Conservation (phyloP, 2,113 vertebrate species). For the Lichenostomus cassidix region DNA sequence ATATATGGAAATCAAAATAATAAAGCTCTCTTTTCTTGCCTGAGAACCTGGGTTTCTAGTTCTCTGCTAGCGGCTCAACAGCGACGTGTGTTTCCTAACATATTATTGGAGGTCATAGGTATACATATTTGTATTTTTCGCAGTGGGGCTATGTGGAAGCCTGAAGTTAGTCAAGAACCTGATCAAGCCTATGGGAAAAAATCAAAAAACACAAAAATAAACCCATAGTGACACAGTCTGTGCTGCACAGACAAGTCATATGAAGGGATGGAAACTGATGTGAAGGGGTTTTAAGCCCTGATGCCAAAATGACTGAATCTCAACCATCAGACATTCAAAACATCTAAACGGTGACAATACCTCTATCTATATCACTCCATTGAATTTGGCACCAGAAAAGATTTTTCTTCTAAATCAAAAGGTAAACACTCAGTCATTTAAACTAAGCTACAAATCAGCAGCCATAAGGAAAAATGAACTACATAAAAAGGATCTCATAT, state of each 20-base stretch:
- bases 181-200: background rate
- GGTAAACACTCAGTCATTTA: background rate
- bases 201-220: background rate
- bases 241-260: background rate
- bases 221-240: background rate
- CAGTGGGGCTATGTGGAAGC: background rate
- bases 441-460: background rate
- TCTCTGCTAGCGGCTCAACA: too few relatives aligned
- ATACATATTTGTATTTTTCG: background rate
- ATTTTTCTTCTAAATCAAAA: background rate
- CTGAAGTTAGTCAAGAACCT: background rate
- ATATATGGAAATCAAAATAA: too few relatives aligned
- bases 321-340: background rate
- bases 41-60: too few relatives aligned
- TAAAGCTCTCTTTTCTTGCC: too few relatives aligned
- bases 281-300: background rate
- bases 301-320: background rate
- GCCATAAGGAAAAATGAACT: background rate
- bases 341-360: background rate
- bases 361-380: background rate
- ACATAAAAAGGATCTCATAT: background rate
- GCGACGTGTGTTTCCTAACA: too few relatives aligned
- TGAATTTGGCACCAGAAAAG: background rate
- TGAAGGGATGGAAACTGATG: background rate
- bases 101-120: background rate